These are phyloP conservation scores for Cacoxenus indagator DNA, from an alignment of 2,888 invertebrate species.

Conservation along the genomic window DNA sequence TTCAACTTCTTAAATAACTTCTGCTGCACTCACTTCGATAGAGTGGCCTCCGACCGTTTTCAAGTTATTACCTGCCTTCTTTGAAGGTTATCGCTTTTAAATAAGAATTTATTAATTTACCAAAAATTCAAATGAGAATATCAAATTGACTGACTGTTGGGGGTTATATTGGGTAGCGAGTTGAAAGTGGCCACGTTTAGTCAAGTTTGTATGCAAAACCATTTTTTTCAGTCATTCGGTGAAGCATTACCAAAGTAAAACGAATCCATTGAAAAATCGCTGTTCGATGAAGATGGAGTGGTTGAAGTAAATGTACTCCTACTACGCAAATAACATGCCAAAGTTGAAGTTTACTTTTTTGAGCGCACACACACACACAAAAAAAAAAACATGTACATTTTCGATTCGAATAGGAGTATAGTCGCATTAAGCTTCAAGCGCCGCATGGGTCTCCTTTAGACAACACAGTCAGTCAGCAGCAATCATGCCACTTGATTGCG, in stretches of 20 bases:
- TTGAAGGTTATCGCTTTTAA: constrained; percentile 49
- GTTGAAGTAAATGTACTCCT: too few relatives aligned
- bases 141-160: constrained; percentile 25
- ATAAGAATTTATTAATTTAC: constrained; percentile 46
- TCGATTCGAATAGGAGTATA: background rate
- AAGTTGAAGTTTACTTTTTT: too few relatives aligned
- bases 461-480: background rate
- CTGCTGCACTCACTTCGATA: too few relatives aligned
- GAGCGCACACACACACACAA: too few relatives aligned
- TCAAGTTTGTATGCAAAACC: background rate
- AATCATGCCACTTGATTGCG: constrained; percentile 12
- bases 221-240: constrained; percentile 7
- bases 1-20: too few relatives aligned
- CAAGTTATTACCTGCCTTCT: background rate
- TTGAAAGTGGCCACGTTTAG: background rate
- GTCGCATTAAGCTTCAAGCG: background rate
- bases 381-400: too few relatives aligned
- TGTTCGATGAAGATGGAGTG: too few relatives aligned
- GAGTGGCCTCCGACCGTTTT: too few relatives aligned
- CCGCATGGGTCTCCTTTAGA: background rate
- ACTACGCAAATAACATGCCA: too few relatives aligned
- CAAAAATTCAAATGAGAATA: constrained; percentile 36
- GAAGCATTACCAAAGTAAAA: constrained; percentile 7
- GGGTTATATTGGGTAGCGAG: background rate
- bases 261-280: constrained; percentile 16